Conservation (phyloP, 2,113 vertebrate genomes). For the Corythornis madagascariensis region DNA sequence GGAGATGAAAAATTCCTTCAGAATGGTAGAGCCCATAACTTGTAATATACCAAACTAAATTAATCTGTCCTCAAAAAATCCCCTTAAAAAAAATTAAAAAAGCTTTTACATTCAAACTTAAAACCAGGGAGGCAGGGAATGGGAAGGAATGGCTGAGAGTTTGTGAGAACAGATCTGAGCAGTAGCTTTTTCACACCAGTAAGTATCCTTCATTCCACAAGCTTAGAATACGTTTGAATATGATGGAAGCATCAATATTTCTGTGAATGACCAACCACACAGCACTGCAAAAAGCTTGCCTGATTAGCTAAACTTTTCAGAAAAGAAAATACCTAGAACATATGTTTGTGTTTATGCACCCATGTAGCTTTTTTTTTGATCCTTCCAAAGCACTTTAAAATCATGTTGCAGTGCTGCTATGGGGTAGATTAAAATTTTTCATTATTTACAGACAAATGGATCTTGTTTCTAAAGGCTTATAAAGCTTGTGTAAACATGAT, state of each 20-base stretch:
- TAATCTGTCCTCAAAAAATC: neutral
- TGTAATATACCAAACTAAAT: neutral
- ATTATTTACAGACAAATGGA: neutral
- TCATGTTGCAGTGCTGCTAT: neutral
- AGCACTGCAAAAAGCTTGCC: neutral
- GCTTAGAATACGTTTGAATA: neutral
- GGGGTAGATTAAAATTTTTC: neutral
- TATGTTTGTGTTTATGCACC: neutral
- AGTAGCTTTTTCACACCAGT: neutral
- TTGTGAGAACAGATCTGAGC: neutral
- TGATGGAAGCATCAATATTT: neutral
- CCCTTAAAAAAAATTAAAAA: neutral
- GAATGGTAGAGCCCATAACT: neutral
- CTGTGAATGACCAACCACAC: fast-evolving
- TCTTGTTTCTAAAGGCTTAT: neutral
- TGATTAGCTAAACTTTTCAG: neutral
- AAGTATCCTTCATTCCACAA: neutral
- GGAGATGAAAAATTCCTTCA: neutral
- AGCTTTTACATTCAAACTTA: neutral
- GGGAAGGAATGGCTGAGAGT: neutral
- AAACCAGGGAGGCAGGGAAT: neutral
- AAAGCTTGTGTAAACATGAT: neutral
- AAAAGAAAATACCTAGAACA: neutral
- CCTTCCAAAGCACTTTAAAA: neutral
- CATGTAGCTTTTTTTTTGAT: neutral